Percentiles rank a stretch among this genome's conserved stretches.
Conservation (phyloP, 2,888 invertebrate genomes). For the Bugula neritina region DNA sequence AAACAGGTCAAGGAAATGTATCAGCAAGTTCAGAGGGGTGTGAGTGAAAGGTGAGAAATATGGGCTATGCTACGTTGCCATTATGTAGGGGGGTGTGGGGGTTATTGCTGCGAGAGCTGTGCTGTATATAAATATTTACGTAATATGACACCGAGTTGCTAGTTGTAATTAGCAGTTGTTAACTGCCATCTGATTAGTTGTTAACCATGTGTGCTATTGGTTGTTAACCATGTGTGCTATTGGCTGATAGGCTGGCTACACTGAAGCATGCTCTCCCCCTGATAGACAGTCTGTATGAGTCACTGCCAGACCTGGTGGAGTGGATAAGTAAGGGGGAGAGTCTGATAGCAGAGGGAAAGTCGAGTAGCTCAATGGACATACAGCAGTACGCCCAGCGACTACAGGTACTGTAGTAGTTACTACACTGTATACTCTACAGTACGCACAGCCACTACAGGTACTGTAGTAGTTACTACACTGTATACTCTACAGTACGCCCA, state of each 20-base stretch:
- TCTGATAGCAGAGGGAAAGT: conserved; percentile 56
- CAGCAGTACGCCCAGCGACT: conserved; percentile 24
- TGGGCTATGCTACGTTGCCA: too few species aligned
- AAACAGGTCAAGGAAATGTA: conserved; percentile 43
- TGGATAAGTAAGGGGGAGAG: conserved; percentile 83
- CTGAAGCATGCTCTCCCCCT: conserved; percentile 57
- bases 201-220: too few species aligned
- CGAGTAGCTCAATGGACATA: conserved; percentile 17
- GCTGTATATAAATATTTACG: too few species aligned
- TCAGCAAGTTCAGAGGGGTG: conserved; percentile 36
- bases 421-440: conserved; percentile 11
- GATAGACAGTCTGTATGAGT: conserved; percentile 81
- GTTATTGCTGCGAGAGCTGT: too few species aligned
- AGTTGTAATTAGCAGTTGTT: too few species aligned
- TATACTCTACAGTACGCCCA: conserved; percentile 20
- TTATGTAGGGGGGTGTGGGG: too few species aligned
- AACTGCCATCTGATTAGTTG: too few species aligned
- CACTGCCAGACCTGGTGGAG: conserved; percentile 73
- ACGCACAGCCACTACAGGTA: conserved; percentile 21
- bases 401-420: conserved; percentile 9
- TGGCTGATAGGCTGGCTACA: conserved; percentile 65
- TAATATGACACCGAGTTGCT: too few species aligned
- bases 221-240: too few species aligned
- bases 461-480: neutral
- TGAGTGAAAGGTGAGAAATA: conserved; percentile 64